phyloP scores from a whole-genome alignment of 1,140 invertebrate genomes.

The Drosophila mauritiana region DNA sequence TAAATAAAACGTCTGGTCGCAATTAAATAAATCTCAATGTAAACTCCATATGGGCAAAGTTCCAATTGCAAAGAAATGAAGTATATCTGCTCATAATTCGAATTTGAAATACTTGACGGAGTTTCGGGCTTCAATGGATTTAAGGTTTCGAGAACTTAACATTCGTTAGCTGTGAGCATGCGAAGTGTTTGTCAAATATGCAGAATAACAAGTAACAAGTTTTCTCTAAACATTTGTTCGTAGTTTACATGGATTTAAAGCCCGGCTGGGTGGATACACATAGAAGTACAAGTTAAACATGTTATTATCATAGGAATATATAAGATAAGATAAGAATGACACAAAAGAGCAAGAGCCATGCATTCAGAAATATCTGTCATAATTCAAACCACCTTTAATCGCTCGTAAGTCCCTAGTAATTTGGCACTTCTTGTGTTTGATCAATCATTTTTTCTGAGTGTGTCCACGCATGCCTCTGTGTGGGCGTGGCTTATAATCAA shows the following conservation, averaged over 20 bases:
- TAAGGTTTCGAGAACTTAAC: constrained; percentile 1
- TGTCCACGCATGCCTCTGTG: background rate
- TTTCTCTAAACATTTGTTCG: constrained; percentile 77
- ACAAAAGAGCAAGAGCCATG: no score
- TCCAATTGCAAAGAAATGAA: constrained; percentile 32
- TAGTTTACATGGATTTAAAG: constrained; percentile 69
- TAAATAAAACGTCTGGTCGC: constrained; percentile 44
- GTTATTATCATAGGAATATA: no score
- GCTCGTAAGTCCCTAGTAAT: no score
- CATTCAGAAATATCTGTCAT: no score
- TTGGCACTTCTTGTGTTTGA: background rate
- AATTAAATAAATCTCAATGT: constrained; percentile 36
- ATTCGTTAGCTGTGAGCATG: constrained; percentile 32
- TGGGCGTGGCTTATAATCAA: constrained; percentile 57
- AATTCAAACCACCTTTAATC: background rate
- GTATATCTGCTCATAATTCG: constrained; percentile 33
- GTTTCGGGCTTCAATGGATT: constrained; percentile 15
- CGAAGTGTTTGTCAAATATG: constrained; percentile 69
- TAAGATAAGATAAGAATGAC: no score
- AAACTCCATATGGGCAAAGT: constrained; percentile 22
- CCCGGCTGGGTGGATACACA: background rate
- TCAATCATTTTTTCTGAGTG: constrained; percentile 1
- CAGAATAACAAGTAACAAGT: constrained; percentile 75
- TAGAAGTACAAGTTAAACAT: background rate
- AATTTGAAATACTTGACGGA: constrained; percentile 40